Conservation (phyloP, 2,113 vertebrate genomes). For the Alaudala cheleensis region DNA sequence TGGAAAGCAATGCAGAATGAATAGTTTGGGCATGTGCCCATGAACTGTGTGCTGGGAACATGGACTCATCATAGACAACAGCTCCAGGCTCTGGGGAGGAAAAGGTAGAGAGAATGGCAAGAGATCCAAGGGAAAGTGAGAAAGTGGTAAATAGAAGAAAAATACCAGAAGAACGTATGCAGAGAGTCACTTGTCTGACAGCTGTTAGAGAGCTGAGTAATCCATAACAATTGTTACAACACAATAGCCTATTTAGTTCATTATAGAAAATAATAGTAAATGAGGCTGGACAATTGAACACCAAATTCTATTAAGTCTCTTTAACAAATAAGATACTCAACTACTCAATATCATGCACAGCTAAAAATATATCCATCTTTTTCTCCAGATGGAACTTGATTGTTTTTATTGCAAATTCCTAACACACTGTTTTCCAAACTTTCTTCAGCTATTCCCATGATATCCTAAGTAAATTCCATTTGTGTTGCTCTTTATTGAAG, state of each 20-base stretch:
- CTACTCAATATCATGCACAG: neutral
- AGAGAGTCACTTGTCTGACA: neutral
- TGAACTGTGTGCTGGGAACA: neutral
- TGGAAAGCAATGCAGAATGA: neutral
- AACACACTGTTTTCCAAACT: constrained; percentile 6
- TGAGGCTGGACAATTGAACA: neutral
- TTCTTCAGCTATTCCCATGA: constrained; percentile 40
- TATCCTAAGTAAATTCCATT: constrained; percentile 18
- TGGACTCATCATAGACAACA: neutral
- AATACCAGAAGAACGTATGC: neutral
- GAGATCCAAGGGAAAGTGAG: neutral
- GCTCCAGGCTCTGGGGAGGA: neutral
- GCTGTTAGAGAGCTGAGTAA: neutral
- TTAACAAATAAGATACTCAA: neutral
- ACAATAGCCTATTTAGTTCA: neutral
- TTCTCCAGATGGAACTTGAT: constrained; percentile 20
- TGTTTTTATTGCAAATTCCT: constrained; percentile 48
- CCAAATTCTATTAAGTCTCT: neutral
- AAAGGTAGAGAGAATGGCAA: neutral
- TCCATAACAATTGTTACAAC: neutral
- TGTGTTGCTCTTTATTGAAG: neutral
- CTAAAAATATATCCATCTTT: constrained; percentile 17
- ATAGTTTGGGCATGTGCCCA: neutral
- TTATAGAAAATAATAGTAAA: neutral
- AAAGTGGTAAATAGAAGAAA: neutral